A percentile compares a stretch with the other conserved stretches of the same genome.
Evolutionary conservation across 2,797 vertebrate genomes (phyloP).

Genomic region (Kryptolebias ocellatus): DNA sequence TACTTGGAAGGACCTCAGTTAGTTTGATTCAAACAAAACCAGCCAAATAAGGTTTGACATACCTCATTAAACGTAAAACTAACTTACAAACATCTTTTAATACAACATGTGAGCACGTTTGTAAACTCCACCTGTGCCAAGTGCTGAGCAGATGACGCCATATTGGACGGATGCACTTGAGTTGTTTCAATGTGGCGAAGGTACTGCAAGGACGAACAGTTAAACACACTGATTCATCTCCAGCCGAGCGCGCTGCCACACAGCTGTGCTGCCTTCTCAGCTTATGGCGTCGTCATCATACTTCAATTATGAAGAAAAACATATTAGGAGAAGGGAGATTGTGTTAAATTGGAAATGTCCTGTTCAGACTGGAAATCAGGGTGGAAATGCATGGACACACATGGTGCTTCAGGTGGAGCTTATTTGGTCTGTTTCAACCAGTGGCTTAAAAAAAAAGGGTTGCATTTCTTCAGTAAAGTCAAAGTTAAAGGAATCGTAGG

Average conservation of each 20-base stretch:
- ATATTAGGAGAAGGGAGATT: constrained; percentile 64
- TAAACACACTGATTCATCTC: constrained; percentile 79
- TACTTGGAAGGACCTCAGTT: neutral
- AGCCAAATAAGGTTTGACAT: neutral
- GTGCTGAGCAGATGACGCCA: constrained; percentile 87
- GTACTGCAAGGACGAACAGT: constrained; percentile 82
- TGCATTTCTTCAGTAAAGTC: no score
- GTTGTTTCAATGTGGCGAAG: constrained; percentile 83
- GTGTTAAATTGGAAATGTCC: constrained; percentile 59
- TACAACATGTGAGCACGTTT: constrained; percentile 25
- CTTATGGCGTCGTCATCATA: constrained; percentile 78
- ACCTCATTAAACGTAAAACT: neutral
- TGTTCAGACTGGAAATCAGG: constrained; percentile 2
- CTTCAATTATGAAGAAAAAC: constrained; percentile 76
- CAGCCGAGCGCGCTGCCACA: constrained; percentile 69
- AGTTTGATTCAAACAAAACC: constrained; percentile 2
- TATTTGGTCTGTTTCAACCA: neutral
- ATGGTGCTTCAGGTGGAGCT: neutral
- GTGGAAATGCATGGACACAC: neutral
- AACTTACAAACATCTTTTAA: neutral
- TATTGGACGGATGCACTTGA: constrained; percentile 92
- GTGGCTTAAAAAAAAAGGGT: neutral
- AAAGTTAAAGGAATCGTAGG: neutral
- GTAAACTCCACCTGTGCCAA: constrained; percentile 80
- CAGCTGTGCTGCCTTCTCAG: constrained; percentile 69